Evolutionary conservation across 2,888 invertebrate genomes (phyloP), one percentile per base, ranked within the genome.

Genomic region (Sylvicola cinctus): DNA sequence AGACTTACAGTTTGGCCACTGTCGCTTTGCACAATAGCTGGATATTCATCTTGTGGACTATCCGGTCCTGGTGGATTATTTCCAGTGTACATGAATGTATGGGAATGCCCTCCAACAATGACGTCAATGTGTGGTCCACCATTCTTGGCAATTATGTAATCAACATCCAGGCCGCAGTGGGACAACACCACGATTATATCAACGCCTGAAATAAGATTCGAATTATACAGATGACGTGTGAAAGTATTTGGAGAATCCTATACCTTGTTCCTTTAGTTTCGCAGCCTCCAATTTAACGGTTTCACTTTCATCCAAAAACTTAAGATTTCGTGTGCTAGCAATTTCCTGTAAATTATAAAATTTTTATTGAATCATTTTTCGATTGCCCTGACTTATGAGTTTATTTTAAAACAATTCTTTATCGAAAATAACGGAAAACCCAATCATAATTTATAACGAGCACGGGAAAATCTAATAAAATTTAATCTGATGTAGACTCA

Each of bases 91-190:
- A 87, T 63, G 43, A 87, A 69, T 0, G 77, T 73, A 51, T 88
- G 80, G 0, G 80, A 75, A 50, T 87, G 87, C 0, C 74, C 79
- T 4, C 87, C 87, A n/a, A 88, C 75, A 36, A 88, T 75, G 1
- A 87, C 63, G 50, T 84, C 80, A 34, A 88, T 66, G 23, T 70
- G 67, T 1, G 69, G 64, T 3, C 75, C 66, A 28, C 66, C 70
- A 3, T 63, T 58, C 3, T 51, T 49, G 0, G 84, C 85, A 40
- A 85, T 69, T 20, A 58, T 48, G 60, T 63, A 58, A 44, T 79
- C 79, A 14, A 68, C 65, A 3, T 70, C 66, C 31, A 79, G 62
- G 3, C 87, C 85, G 33, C 78, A 70, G 50, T 88, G 87, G 0
- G 85, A 81, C n/a, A 85, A 56, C 3, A 78, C 77, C 33, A 88